Percentiles rank a stretch among this genome's conserved stretches.
These are phyloP conservation scores for Polydesmus complanatus DNA, from an alignment of 2,888 invertebrate species.

Conservation along the genomic window DNA sequence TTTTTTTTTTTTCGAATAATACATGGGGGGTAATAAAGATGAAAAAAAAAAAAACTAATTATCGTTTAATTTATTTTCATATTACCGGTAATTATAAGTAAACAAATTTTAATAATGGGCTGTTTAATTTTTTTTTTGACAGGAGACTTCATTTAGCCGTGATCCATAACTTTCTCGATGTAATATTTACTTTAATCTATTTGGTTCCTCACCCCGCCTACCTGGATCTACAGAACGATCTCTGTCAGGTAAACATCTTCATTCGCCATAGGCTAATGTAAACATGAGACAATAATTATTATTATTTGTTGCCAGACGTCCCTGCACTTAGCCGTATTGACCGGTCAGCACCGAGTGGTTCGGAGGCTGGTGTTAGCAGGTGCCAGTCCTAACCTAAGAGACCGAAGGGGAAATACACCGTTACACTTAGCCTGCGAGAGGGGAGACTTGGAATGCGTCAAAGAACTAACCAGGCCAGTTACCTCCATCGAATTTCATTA, in stretches of 20 bases:
- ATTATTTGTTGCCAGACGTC: conserved; percentile 42
- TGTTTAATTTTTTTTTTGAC: neutral
- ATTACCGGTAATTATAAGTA: too few relatives aligned
- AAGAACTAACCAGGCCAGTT: conserved; percentile 47
- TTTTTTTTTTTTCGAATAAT: too few relatives aligned
- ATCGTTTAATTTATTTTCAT: too few relatives aligned
- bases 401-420: conserved; percentile 68
- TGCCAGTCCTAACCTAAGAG: conserved; percentile 48
- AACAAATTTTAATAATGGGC: too few relatives aligned
- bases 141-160: conserved; percentile 78
- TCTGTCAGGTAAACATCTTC: conserved; percentile 46
- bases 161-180: conserved; percentile 55
- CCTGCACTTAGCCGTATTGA: conserved; percentile 72
- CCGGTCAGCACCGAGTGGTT: conserved; percentile 55
- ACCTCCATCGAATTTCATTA: neutral
- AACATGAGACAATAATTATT: neutral
- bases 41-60: too few relatives aligned
- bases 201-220: conserved; percentile 61
- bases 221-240: conserved; percentile 65
- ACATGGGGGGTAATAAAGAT: too few relatives aligned
- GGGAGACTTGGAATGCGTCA: conserved; percentile 54
- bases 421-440: conserved; percentile 65
- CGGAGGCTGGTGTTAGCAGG: conserved; percentile 67
- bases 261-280: too few relatives aligned
- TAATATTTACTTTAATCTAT: conserved; percentile 57